phyloP scores from a whole-genome alignment of 2,888 invertebrate genomes.

The Tenthredo distinguenda region DNA sequence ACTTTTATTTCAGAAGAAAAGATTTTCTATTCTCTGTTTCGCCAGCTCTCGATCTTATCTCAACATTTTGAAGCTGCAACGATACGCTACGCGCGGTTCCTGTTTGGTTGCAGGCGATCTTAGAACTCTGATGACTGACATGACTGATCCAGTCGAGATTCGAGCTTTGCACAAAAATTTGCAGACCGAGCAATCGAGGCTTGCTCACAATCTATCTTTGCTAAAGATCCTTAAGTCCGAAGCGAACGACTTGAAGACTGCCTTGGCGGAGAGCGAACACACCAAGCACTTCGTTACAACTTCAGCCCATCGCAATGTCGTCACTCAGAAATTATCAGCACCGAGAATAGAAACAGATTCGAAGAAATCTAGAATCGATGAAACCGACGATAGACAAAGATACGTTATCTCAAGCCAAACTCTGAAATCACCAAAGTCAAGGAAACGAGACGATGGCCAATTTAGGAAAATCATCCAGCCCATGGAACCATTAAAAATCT shows the following conservation, averaged over 20 bases:
- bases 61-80: constrained; percentile 39
- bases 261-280: not conserved
- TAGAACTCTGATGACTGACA: not conserved
- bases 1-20: constrained; percentile 28
- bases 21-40: constrained; percentile 39
- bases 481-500: not conserved
- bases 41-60: constrained; percentile 45
- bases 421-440: not conserved
- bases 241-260: constrained; percentile 10
- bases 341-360: not conserved
- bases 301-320: not conserved
- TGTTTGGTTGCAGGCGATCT: constrained; percentile 46
- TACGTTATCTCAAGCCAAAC: not conserved
- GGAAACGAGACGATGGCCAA: not conserved
- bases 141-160: not conserved
- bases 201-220: constrained; percentile 34
- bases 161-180: not conserved
- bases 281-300: not conserved
- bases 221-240: constrained; percentile 27
- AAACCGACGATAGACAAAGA: too few species aligned
- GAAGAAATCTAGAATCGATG: not conserved
- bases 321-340: not conserved
- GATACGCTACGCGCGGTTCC: constrained; percentile 28
- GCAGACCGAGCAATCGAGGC: constrained; percentile 34
- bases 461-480: not conserved